Conservation (phyloP, 2,797 vertebrate species). For the Neosalanx taihuensis region DNA sequence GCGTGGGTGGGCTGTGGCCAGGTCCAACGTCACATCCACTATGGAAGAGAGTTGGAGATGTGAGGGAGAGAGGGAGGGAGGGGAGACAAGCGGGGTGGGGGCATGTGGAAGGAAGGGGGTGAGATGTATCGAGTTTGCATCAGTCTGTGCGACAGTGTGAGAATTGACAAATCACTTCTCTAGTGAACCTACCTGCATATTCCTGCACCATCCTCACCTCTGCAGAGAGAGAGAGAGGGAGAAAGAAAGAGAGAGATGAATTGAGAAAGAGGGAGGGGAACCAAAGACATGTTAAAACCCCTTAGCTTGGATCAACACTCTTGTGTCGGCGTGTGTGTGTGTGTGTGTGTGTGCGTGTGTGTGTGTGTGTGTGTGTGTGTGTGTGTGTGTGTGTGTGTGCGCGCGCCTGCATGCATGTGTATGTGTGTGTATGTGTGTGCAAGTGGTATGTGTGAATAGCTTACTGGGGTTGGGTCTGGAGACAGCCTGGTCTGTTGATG, state of each 20-base stretch:
- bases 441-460: constrained; percentile 5
- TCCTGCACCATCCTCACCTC: constrained; percentile 64
- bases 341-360: not conserved
- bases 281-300: not conserved
- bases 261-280: not conserved
- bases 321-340: no score
- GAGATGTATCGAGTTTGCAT: no score
- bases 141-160: not conserved
- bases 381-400: no score
- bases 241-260: not conserved
- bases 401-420: not conserved
- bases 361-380: not conserved
- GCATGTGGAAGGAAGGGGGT: not conserved
- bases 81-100: not conserved
- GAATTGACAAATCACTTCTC: not conserved
- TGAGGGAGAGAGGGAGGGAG: not conserved
- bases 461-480: constrained; percentile 59
- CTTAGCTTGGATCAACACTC: not conserved
- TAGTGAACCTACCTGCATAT: constrained; percentile 61
- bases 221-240: constrained; percentile 32
- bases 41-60: constrained; percentile 3
- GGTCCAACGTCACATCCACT: constrained; percentile 76
- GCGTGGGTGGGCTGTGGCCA: constrained; percentile 74
- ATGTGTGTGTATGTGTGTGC: no score
- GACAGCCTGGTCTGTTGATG: constrained; percentile 23